Evolutionary conservation across 1,140 invertebrate genomes (phyloP).

Genomic region (Chrysoperla carnea): DNA sequence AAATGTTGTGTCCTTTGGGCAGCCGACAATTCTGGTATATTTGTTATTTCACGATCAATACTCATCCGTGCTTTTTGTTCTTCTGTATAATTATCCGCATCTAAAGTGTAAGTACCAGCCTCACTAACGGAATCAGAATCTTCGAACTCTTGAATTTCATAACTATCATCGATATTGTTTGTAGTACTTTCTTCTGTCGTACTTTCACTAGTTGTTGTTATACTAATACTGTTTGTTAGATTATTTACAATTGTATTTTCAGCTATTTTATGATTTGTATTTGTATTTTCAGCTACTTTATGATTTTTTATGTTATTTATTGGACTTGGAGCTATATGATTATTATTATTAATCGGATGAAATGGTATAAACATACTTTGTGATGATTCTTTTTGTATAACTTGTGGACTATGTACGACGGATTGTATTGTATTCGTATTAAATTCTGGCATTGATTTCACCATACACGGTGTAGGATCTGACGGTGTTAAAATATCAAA

Average conservation of each 20-base stretch:
- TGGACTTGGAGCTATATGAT: not conserved
- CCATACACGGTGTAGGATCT: constrained; percentile 7
- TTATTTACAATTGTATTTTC: not conserved
- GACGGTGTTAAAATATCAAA: constrained; percentile 32
- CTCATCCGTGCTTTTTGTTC: constrained; percentile 72
- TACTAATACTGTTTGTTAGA: not conserved
- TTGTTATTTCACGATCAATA: constrained; percentile 61
- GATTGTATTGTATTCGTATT: not conserved
- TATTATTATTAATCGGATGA: too few relatives aligned
- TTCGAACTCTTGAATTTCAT: constrained; percentile 13
- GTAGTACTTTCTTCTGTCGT: not conserved
- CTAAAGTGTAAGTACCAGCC: constrained; percentile 75
- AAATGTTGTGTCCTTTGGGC: constrained; percentile 24
- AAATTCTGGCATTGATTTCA: not conserved
- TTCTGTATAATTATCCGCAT: constrained; percentile 66
- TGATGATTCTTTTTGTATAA: too few relatives aligned
- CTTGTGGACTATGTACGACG: too few relatives aligned
- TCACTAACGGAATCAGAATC: constrained; percentile 55
- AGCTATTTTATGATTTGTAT: not conserved
- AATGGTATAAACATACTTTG: too few relatives aligned
- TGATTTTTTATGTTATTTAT: not conserved
- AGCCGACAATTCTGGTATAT: constrained; percentile 25
- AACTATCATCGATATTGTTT: not conserved
- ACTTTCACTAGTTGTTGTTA: not conserved
- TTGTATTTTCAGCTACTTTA: not conserved